Percentiles rank a stretch among this genome's conserved stretches.
Conservation (phyloP, 2,888 invertebrate species). For the Polyommatus iphigenia region DNA sequence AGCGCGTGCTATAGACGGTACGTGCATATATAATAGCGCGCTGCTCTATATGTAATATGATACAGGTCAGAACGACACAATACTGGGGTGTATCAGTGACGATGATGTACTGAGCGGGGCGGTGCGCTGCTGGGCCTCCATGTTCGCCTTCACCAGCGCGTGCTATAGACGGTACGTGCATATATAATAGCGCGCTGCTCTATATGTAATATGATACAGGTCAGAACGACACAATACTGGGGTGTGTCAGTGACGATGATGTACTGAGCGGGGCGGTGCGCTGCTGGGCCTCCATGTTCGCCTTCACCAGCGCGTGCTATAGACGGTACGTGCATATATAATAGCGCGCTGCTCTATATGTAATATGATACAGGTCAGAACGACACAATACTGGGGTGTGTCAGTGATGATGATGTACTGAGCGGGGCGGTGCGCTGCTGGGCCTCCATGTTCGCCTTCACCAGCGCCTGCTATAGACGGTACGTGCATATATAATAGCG, state of each 20-base stretch:
- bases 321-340: slow-evolving; percentile 80
- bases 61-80: slow-evolving; percentile 90
- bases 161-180: slow-evolving; percentile 85
- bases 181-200: no score
- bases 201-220: slow-evolving; percentile 69
- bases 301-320: slow-evolving; percentile 88
- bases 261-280: slow-evolving; percentile 81
- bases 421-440: slow-evolving; percentile 86
- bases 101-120: slow-evolving; percentile 80
- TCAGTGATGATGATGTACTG: slow-evolving; percentile 73
- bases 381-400: slow-evolving; percentile 86
- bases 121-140: slow-evolving; percentile 90
- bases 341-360: no score
- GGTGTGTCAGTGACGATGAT: slow-evolving; percentile 78
- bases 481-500: slow-evolving; percentile 48
- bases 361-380: slow-evolving; percentile 84
- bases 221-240: slow-evolving; percentile 89
- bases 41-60: no score
- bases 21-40: no score
- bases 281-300: slow-evolving; percentile 92
- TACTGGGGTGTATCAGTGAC: slow-evolving; percentile 82
- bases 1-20: slow-evolving; percentile 90
- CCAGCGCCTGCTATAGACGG: slow-evolving; percentile 89
- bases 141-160: slow-evolving; percentile 87
- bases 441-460: slow-evolving; percentile 89